Base-by-base conservation (phyloP, 2,113 vertebrate species). In the Percopsis transmontana region DNA sequence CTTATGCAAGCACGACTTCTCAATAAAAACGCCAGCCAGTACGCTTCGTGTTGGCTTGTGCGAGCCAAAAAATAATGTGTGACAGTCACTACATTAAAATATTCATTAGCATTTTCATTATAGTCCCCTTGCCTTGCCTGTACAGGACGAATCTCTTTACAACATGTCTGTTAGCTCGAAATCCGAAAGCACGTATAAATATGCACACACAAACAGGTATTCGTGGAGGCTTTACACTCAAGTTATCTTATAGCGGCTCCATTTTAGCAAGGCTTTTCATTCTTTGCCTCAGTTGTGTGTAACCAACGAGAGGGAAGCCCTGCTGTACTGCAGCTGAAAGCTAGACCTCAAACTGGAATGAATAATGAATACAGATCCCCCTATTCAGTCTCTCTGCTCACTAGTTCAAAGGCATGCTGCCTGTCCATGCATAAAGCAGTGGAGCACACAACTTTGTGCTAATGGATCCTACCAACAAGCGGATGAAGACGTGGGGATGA, bases 351-450 rank as follows among this genome's bases (percentile, higher is more conserved):
- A 81, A 73, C 72, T 19, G 60, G 57, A 64, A 82, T 89, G 74
- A 88, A 90, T 89, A 87, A 90, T 90, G 84, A 83, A 90, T 85
- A 54, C 68, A 79, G 73, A 75, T 85, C 69, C 82, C 67, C 18
- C 67, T 65, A 84, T 76, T 59, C 68, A 72, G 69, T 76, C 74
- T 69, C 66, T 76, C 52, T 2, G 41, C 80, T 73, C 47, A 54
- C 66, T 68, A 80, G 75, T 85, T 90, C 85, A 88, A 90, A 90
- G 84, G 55, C 66, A 1, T 68, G 58, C 50, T 76, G 76, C 77
- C 63, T 73, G 67, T 33, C 70, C 70, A 77, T 73, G 86, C 82
- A 79, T 83, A 73, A 85, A 66, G 82, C 63, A 81, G 68, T 64
- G 60, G 73, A 65, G 76, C 67, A 70, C 81, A 80, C 76, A 76